Evolutionary conservation across 2,888 invertebrate genomes (phyloP), one percentile per base, ranked within the genome.

Genomic region (Agriopis leucophaearia): DNA sequence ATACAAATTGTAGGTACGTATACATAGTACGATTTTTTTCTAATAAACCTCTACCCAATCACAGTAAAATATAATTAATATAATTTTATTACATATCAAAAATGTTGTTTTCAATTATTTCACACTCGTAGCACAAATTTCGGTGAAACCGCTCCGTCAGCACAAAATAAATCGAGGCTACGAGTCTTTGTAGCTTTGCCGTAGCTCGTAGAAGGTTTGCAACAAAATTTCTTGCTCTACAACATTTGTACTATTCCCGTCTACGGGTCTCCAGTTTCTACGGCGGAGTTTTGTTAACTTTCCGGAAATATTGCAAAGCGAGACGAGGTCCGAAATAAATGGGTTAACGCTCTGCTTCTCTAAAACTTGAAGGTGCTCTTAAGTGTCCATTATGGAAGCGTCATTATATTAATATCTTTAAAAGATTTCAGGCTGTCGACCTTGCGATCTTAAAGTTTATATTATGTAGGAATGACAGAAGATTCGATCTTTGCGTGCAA

Each of bases 131-230:
- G 3, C 27, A 27, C 4, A 27, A 27, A 27, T 5, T 5, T 5
- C 27, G 27, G 27, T 3, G 5, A 5, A 27, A 3, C 27, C 27
- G 27, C 3, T 27, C 27, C 27, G 27, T 27, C 5, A 27, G 27
- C 27, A 82, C 81, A 81, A 83, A 82, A 77, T 75, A 75, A 81
- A 81, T 80, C 81, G 72, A 81, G 76, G 70, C 70, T 70, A 71
- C 74, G 70, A 68, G 63, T 45, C 61, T 58, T 51, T 44, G 67
- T 74, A 66, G 70, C 64, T 66, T 48, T 64, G 54, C 48, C 50
- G 67, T 74, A 66, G 70, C 60, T 62, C 65, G 70, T 70, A 73
- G 66, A 69, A 50, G 40, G 51, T 48, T 58, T 52, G 74, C 74
- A 76, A 72, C 73, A 69, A 71, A 70, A 71, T 68, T 65, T 68